Conservation (phyloP, 2,113 vertebrate species). For the Tauraco erythrolophus region DNA sequence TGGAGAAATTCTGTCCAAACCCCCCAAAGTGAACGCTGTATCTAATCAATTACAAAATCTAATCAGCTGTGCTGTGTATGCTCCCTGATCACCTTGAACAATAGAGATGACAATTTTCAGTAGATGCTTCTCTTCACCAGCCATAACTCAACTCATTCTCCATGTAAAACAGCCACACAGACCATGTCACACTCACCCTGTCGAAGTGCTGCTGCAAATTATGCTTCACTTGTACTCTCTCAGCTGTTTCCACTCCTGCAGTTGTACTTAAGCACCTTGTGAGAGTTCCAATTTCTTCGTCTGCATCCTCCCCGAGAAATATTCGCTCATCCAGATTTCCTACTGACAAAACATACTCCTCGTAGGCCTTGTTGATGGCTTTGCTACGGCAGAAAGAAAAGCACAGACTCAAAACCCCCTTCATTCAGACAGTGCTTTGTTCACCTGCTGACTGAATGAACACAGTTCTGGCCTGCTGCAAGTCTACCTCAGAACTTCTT, state of each 20-base stretch:
- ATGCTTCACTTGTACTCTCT: conserved; percentile 75
- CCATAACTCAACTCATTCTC: neutral
- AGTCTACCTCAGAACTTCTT: neutral
- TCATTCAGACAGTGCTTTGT: neutral
- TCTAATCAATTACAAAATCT: neutral
- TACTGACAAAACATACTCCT: conserved; percentile 88
- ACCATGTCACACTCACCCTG: conserved; percentile 53
- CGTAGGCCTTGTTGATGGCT: conserved; percentile 91
- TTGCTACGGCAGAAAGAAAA: conserved; percentile 71
- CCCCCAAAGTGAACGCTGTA: neutral
- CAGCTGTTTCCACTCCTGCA: conserved; percentile 77
- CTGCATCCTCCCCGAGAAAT: conserved; percentile 90
- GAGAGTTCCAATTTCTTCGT: conserved; percentile 89
- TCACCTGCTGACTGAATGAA: neutral
- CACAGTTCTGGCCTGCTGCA: neutral
- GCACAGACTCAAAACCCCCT: neutral
- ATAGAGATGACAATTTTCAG: neutral
- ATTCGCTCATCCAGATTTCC: conserved; percentile 92
- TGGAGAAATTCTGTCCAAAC: neutral
- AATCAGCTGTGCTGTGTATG: neutral
- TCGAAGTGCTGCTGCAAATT: conserved; percentile 83
- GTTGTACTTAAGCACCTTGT: conserved; percentile 78
- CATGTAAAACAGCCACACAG: neutral
- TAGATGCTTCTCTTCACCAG: neutral
- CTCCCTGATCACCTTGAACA: neutral